phyloP scores from a whole-genome alignment of 2,797 vertebrate genomes.

The Atherinosoma microstoma region DNA sequence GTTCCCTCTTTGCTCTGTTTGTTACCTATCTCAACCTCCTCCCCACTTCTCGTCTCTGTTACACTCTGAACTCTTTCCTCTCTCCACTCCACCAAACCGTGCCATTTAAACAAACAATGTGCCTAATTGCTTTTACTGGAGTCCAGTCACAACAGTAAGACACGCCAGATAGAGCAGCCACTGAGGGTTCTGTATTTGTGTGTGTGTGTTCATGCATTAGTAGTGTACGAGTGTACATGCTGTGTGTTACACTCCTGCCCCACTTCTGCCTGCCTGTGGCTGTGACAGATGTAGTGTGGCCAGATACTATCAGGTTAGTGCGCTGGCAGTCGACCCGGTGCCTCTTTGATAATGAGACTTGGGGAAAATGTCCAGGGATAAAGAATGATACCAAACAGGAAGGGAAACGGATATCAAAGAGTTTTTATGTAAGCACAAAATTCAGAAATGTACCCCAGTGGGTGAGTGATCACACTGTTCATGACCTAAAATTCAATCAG shows the following conservation, averaged over 20 bases:
- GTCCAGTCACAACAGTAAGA: slow-evolving; percentile 38
- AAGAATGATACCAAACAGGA: slow-evolving; percentile 25
- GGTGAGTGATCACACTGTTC: not conserved
- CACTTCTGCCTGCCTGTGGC: slow-evolving; percentile 38
- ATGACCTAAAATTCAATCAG: not conserved
- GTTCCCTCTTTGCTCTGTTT: slow-evolving; percentile 40
- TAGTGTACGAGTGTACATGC: slow-evolving; percentile 3
- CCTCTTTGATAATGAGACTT: slow-evolving; percentile 62
- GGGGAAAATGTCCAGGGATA: slow-evolving; percentile 41
- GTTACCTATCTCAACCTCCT: slow-evolving; percentile 24
- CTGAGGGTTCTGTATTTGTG: not conserved
- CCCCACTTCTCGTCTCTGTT: slow-evolving; percentile 17
- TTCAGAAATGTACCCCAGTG: not conserved
- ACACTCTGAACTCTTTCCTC: slow-evolving; percentile 17
- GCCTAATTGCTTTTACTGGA: slow-evolving; percentile 57
- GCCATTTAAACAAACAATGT: slow-evolving; percentile 46
- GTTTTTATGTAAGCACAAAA: not conserved
- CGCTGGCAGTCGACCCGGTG: slow-evolving; percentile 58
- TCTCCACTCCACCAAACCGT: slow-evolving; percentile 14
- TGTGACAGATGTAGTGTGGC: slow-evolving; percentile 42
- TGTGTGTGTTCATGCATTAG: slow-evolving; percentile 7
- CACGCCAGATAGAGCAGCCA: slow-evolving; percentile 14
- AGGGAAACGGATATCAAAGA: not conserved
- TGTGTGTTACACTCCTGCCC: slow-evolving; percentile 21
- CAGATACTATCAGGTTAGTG: slow-evolving; percentile 58